Conservation (phyloP, 2,888 invertebrate genomes). For the Scaptodrosophila latifasciaeformis region DNA sequence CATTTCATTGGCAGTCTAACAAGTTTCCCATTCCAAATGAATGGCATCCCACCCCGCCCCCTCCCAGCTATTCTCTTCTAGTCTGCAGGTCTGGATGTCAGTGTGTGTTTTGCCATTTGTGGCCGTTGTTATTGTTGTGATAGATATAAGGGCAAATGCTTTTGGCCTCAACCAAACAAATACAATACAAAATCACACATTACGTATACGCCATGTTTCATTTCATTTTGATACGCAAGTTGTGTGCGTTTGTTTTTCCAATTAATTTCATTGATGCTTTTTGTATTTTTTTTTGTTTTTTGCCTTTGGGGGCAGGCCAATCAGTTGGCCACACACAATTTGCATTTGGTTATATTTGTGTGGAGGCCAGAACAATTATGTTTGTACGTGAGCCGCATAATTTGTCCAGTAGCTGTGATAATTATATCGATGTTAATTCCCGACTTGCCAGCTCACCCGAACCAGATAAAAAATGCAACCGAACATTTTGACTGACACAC, state of each 20-base stretch:
- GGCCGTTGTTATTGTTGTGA: constrained; percentile 38
- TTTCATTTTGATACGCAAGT: background rate
- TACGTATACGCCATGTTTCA: constrained; percentile 10
- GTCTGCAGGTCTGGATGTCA: constrained; percentile 14
- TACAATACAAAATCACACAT: too few relatives aligned
- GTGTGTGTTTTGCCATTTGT: constrained; percentile 22
- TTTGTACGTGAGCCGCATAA: constrained; percentile 54
- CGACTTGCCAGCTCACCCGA: too few relatives aligned
- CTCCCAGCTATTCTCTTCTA: background rate
- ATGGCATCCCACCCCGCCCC: constrained; percentile 4
- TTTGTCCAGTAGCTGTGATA: constrained; percentile 27
- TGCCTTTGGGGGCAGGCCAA: constrained; percentile 23
- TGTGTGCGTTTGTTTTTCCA: constrained; percentile 39
- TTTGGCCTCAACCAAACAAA: too few relatives aligned
- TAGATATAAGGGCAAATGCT: constrained; percentile 37
- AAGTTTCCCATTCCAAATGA: too few relatives aligned
- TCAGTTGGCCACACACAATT: constrained; percentile 29
- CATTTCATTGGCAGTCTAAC: too few relatives aligned
- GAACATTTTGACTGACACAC: constrained; percentile 5
- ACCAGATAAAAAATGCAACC: constrained; percentile 31
- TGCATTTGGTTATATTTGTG: constrained; percentile 49
- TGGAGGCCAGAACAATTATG: background rate
- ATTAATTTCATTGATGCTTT: constrained; percentile 60
- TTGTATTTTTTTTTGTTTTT: constrained; percentile 13
- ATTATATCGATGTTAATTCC: too few relatives aligned